Base-by-base conservation (phyloP, 2,113 vertebrate genomes). In the Daubentonia madagascariensis region DNA sequence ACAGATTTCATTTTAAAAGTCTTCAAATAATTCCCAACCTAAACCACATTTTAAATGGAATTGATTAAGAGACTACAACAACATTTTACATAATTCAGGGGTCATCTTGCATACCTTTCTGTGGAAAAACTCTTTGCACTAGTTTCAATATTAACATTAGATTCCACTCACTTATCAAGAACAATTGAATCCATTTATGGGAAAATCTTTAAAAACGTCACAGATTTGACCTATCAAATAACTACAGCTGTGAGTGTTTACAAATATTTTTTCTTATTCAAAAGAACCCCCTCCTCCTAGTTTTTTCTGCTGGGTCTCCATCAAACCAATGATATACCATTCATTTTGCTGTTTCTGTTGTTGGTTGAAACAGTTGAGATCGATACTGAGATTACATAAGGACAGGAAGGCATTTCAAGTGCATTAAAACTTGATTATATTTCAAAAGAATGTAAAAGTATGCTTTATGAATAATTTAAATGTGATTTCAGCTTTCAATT, bases 401-500 rank as follows among this genome's bases (percentile, higher is more conserved):
- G 61, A 78, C 8, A 48, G 9, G 3, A 85, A 94, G 22, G 0
- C 48, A 75, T 91, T 96, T 79, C 85, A 79, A 97, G 67, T 67
- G 48, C n/a, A 89, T 95, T 96, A 63, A 95, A 96, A 89, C 48
- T 54, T 85, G 65, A 90, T 96, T 89, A 86, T 83, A 59, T 96
- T 97, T 93, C n/a, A 48, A 88, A 90, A 88, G 22, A 92, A 52
- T 7, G 76, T 96, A 94, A 87, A 97, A 89, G 45, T 84, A 78
- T 78, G 45, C 16, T 65, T 85, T 92, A 68, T 91, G 28, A 95
- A 89, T 86, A 93, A 95, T 73, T 73, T 79, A 94, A 92, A 89
- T 84, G 30, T 89, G 18, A 96, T 84, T 97, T 73, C 17, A n/a
- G 75, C 65, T 95, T 93, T 85, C 95, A 97, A 95, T 79, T 91